These are phyloP conservation scores for Apamea monoglypha DNA, from an alignment of 2,888 invertebrate species.

Conservation along the genomic window DNA sequence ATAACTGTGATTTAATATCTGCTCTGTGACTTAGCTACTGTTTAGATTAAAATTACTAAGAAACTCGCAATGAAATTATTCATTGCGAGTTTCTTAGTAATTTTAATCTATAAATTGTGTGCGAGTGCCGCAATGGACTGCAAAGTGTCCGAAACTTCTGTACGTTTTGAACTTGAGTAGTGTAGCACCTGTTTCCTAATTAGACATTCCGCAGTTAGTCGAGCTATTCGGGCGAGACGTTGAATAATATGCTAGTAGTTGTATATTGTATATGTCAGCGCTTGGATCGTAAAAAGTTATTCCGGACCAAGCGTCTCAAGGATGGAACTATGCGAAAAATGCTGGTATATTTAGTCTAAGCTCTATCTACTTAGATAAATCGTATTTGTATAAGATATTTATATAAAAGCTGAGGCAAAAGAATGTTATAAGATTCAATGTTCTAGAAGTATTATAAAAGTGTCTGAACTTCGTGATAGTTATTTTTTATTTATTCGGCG, in stretches of 20 bases:
- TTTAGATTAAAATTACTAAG: too few relatives aligned
- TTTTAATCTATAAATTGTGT: constrained; percentile 50
- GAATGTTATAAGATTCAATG: constrained; percentile 17
- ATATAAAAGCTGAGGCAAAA: not conserved
- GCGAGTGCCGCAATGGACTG: constrained; percentile 54
- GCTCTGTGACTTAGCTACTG: constrained; percentile 22
- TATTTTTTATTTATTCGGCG: constrained; percentile 20
- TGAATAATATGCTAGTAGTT: constrained; percentile 51
- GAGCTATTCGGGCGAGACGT: constrained; percentile 56
- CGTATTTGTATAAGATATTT: not conserved
- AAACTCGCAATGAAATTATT: too few relatives aligned
- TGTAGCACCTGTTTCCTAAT: constrained; percentile 63
- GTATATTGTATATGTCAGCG: constrained; percentile 42
- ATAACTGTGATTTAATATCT: constrained; percentile 7
- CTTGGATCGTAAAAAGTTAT: constrained; percentile 40
- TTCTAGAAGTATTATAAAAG: constrained; percentile 20
- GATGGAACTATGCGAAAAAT: constrained; percentile 27
- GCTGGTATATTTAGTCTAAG: constrained; percentile 9
- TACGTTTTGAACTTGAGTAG: constrained; percentile 58
- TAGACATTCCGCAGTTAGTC: constrained; percentile 63
- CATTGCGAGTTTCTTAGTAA: constrained; percentile 39
- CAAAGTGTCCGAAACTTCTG: constrained; percentile 59
- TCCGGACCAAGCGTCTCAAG: constrained; percentile 16
- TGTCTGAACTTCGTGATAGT: constrained; percentile 21
- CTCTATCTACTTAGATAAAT: constrained; percentile 21